These are phyloP conservation scores for Ceratothoa steindachneri DNA, from an alignment of 2,888 invertebrate genomes.

Conservation along the genomic window DNA sequence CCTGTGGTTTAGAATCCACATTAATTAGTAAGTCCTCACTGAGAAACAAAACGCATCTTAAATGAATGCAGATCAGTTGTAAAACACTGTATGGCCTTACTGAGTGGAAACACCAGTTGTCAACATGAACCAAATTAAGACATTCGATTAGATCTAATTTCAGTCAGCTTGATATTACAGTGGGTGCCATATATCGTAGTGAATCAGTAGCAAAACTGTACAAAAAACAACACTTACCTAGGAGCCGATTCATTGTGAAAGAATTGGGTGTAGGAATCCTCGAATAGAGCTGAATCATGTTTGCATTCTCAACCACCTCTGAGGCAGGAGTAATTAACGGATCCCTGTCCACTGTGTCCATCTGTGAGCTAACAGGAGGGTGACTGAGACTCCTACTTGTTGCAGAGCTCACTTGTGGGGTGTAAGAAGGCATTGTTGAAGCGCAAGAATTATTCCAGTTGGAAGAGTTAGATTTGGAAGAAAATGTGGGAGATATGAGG, in stretches of 20 bases:
- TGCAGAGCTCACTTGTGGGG: neutral
- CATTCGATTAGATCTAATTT: too few species aligned
- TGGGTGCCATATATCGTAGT: too few species aligned
- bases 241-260: neutral
- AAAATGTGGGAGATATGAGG: neutral
- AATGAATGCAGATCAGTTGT: too few species aligned
- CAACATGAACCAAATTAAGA: too few species aligned
- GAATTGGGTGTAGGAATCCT: neutral
- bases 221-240: too few species aligned
- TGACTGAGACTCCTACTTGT: neutral
- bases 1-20: too few species aligned
- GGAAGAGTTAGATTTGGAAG: neutral
- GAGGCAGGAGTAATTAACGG: neutral
- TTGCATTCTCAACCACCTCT: conserved; percentile 6
- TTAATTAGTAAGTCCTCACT: too few species aligned
- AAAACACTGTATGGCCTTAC: too few species aligned
- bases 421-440: neutral
- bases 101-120: too few species aligned
- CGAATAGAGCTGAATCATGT: neutral
- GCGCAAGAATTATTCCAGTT: neutral
- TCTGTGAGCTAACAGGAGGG: neutral
- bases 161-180: too few species aligned
- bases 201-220: too few species aligned
- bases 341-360: neutral
- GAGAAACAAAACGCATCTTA: too few species aligned